Evolutionary conservation across 2,113 vertebrate species (phyloP), one percentile per base, ranked within the genome.

Genomic region (Motacilla alba): DNA sequence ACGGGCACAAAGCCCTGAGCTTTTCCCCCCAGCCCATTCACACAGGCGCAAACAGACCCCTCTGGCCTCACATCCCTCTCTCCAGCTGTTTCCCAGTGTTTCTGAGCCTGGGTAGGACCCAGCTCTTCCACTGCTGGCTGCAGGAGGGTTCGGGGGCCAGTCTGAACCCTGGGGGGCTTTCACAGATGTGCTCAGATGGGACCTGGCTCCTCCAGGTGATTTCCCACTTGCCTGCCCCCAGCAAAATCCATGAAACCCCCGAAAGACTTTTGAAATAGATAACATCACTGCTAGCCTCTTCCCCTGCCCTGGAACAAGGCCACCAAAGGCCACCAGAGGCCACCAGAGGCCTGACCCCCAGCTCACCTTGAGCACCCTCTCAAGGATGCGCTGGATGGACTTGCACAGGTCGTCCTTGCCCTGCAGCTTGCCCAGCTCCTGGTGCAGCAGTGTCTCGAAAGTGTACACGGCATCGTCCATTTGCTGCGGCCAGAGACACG

Each of bases 391-490:
- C 97, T 99, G 99, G 95, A 99, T 99, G 93, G 96, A 98, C 90
- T 99, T 99, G 97, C 98, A 99, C 46, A 99, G 82, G 60, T 99
- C 98, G 1, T 99, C 98, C 31, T 97, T 98, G 72, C 97, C 98
- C 72, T 98, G 97, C 69, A 98, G 97, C 93, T 97, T 97, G 39
- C 98, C 98, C 85, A 99, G 94, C 83, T 99, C 98, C 97, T 99
- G 99, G n/a, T 99, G 98, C 11, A 99, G 97, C 62, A 99, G 98
- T 27, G 99, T 99, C 98, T 99, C 99, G 2, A 99, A 99, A 3
- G 99, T 99, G 98, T 98, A 98, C 69, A 99, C 98, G 0, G 99
- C 98, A 1, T 99, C 98, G 43, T 99, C 99, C 98, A 99, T 99
- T 99, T 99, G 99, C 99, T 99, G 95, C 0, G 11, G n/a, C 69